Evolutionary conservation across 2,797 vertebrate genomes (phyloP).

Genomic region (Echiichthys vipera): DNA sequence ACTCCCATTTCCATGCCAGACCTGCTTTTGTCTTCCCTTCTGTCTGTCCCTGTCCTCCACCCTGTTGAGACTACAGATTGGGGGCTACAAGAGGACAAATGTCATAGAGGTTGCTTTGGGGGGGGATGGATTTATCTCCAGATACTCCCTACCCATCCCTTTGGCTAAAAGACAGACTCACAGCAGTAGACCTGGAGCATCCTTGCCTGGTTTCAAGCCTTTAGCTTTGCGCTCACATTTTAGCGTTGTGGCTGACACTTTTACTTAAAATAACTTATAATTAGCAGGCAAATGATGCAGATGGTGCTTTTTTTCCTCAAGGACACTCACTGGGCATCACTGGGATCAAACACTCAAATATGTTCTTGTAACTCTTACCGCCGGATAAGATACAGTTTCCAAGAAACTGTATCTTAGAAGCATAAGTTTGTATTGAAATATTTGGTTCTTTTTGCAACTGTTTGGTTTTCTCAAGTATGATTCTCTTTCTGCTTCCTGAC

Average conservation of each 20-base stretch:
- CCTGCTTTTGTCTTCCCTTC: slow-evolving; percentile 70
- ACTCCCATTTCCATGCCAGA: slow-evolving; percentile 57
- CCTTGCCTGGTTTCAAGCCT: slow-evolving; percentile 3
- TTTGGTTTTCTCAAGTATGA: slow-evolving; percentile 16
- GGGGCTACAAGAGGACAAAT: slow-evolving; percentile 67
- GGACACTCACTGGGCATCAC: neutral
- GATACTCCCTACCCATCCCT: slow-evolving; percentile 26
- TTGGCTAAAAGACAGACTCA: slow-evolving; percentile 36
- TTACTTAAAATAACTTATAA: slow-evolving; percentile 28
- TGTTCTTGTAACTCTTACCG: slow-evolving; percentile 8
- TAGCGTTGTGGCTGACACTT: slow-evolving; percentile 12
- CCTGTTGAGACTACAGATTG: slow-evolving; percentile 73
- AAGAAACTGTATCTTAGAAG: neutral
- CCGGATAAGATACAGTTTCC: neutral
- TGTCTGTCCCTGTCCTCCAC: slow-evolving; percentile 58
- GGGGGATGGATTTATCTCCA: slow-evolving; percentile 36
- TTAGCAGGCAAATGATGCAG: slow-evolving; percentile 30
- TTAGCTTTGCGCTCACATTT: slow-evolving; percentile 29
- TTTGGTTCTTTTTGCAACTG: slow-evolving; percentile 13
- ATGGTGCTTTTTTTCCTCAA: slow-evolving; percentile 41
- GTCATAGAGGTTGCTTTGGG: slow-evolving; percentile 50
- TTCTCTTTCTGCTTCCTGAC: slow-evolving; percentile 7
- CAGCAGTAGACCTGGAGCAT: slow-evolving; percentile 2
- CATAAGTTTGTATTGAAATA: neutral
- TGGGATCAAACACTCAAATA: slow-evolving; percentile 23